These are phyloP conservation scores for Polymixis flavicincta DNA, from an alignment of 2,888 invertebrate species.

Conservation along the genomic window DNA sequence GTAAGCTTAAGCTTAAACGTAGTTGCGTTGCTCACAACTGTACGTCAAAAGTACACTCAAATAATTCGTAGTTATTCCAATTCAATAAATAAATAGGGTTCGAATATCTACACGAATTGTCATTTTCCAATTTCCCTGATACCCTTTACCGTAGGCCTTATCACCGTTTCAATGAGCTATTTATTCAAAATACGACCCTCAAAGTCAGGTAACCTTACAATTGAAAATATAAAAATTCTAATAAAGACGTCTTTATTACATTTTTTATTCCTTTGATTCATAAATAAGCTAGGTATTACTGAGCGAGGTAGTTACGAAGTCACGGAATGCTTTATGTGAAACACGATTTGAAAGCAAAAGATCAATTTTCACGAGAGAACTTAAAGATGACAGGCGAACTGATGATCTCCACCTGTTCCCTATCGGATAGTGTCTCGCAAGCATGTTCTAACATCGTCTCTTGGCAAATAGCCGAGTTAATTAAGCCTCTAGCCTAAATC, in stretches of 20 bases:
- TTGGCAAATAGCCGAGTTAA: conserved; percentile 65
- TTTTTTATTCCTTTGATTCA: conserved; percentile 60
- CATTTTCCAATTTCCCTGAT: conserved; percentile 50
- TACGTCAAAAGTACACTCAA: not conserved
- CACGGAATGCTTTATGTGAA: conserved; percentile 30
- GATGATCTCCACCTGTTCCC: conserved; percentile 56
- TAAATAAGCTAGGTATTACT: conserved; percentile 52
- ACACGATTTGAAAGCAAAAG: conserved; percentile 17
- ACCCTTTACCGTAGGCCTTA: conserved; percentile 43
- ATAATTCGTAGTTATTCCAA: not conserved
- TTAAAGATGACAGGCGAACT: conserved; percentile 32
- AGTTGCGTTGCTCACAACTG: no score
- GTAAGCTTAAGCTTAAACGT: no score
- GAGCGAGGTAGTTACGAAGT: conserved; percentile 36
- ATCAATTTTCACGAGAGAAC: conserved; percentile 3
- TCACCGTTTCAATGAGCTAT: conserved; percentile 51
- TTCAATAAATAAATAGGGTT: conserved; percentile 1
- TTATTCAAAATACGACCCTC: conserved; percentile 58
- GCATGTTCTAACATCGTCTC: conserved; percentile 43
- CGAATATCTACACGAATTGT: conserved; percentile 34
- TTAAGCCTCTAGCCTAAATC: conserved; percentile 59
- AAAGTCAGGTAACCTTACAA: conserved; percentile 55
- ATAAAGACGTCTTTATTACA: conserved; percentile 64
- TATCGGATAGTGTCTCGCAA: conserved; percentile 52
- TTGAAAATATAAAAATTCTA: conserved; percentile 62